A percentile compares a stretch with the other conserved stretches of the same genome.
These are phyloP conservation scores for Agriopis leucophaearia DNA, from an alignment of 2,888 invertebrate genomes.

Conservation along the genomic window DNA sequence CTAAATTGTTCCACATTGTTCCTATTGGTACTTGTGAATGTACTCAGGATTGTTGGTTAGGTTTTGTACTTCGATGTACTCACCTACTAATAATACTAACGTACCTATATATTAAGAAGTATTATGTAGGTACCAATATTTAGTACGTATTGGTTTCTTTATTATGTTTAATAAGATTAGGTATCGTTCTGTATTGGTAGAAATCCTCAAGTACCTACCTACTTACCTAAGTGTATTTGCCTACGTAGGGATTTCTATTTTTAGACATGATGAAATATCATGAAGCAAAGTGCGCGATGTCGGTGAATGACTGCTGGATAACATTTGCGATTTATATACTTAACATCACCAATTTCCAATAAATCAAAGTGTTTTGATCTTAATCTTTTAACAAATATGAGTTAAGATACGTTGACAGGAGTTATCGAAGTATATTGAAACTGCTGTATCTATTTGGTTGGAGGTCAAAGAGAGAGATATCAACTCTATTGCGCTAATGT, in stretches of 20 bases:
- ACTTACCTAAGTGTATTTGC: background rate
- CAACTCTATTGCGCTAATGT: slow-evolving; percentile 10
- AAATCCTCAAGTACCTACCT: background rate
- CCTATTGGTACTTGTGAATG: no score
- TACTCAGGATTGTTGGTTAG: no score
- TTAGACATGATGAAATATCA: slow-evolving; percentile 68
- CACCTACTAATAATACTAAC: no score
- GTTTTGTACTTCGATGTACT: no score
- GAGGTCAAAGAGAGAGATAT: slow-evolving; percentile 30
- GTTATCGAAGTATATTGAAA: slow-evolving; percentile 8
- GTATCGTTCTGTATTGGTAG: background rate
- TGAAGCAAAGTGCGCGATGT: slow-evolving; percentile 49
- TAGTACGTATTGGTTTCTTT: no score
- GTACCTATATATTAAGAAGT: no score
- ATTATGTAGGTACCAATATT: no score
- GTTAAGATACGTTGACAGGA: slow-evolving; percentile 5
- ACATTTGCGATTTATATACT: slow-evolving; percentile 44
- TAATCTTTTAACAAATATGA: background rate
- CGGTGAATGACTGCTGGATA: slow-evolving; percentile 65
- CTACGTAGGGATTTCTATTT: slow-evolving; percentile 58
- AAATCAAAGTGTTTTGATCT: slow-evolving; percentile 2
- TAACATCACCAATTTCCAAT: background rate
- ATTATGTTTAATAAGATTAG: no score
- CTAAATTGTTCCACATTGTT: no score
- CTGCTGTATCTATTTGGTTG: slow-evolving; percentile 26